These are phyloP conservation scores for Criorhina ranunculi DNA, from an alignment of 2,888 invertebrate genomes.

Conservation along the genomic window DNA sequence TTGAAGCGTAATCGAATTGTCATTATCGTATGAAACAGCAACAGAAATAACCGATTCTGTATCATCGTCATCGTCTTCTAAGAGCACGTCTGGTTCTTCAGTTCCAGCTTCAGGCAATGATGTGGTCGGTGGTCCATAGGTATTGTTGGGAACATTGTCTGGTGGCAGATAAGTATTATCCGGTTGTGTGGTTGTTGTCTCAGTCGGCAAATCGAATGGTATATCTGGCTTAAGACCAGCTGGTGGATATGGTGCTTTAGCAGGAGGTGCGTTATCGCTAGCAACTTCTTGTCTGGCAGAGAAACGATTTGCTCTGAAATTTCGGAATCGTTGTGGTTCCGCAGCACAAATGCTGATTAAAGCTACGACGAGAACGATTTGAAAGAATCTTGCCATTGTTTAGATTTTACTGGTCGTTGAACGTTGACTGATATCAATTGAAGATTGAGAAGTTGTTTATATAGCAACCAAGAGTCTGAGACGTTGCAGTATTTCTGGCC, in stretches of 20 bases:
- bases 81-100: slow-evolving; percentile 24
- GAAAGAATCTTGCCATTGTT: slow-evolving; percentile 50
- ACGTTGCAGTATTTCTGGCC: slow-evolving; percentile 23
- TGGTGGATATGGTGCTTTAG: slow-evolving; percentile 59
- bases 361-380: slow-evolving; percentile 37
- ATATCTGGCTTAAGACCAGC: slow-evolving; percentile 60
- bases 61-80: slow-evolving; percentile 56
- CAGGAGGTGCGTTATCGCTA: slow-evolving; percentile 31
- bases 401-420: slow-evolving; percentile 14
- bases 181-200: slow-evolving; percentile 48
- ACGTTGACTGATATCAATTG: slow-evolving; percentile 58
- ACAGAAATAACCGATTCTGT: slow-evolving; percentile 70
- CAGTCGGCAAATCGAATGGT: slow-evolving; percentile 67
- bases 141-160: slow-evolving; percentile 35
- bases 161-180: slow-evolving; percentile 48
- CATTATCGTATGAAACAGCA: slow-evolving; percentile 61
- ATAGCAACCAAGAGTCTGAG: slow-evolving; percentile 35
- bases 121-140: slow-evolving; percentile 54
- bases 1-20: slow-evolving; percentile 26
- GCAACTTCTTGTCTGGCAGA: slow-evolving; percentile 51
- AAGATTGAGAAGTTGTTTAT: slow-evolving; percentile 55
- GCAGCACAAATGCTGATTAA: slow-evolving; percentile 33
- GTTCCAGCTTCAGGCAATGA: slow-evolving; percentile 23
- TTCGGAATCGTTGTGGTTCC: slow-evolving; percentile 41
- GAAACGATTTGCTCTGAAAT: slow-evolving; percentile 45